Conservation (phyloP, 2,888 invertebrate species). For the Azorinus chamasolen region DNA sequence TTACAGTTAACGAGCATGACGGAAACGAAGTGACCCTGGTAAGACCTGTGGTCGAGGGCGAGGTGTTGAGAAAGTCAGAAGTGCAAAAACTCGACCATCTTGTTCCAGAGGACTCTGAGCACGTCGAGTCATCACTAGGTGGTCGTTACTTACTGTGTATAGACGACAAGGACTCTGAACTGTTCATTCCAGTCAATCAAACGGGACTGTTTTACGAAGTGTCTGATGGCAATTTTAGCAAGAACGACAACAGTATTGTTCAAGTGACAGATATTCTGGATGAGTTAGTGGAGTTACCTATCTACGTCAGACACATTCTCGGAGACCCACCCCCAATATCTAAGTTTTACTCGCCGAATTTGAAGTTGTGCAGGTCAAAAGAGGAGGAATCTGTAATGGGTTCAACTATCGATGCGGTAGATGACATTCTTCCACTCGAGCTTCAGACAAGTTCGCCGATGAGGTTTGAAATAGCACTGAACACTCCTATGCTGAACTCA, state of each 20-base stretch:
- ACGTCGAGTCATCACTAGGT: constrained; percentile 3
- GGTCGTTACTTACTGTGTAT: constrained; percentile 53
- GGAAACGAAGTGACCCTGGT: constrained; percentile 23
- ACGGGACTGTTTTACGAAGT: constrained; percentile 62
- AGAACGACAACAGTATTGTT: constrained; percentile 51
- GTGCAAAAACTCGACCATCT: constrained; percentile 50
- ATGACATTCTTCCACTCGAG: constrained; percentile 55
- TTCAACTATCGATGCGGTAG: constrained; percentile 50
- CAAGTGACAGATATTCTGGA: constrained; percentile 57
- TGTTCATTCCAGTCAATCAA: constrained; percentile 48
- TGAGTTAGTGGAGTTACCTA: constrained; percentile 54
- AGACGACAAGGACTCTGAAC: constrained; percentile 54
- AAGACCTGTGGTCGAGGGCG: constrained; percentile 50
- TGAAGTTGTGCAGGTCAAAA: constrained; percentile 53
- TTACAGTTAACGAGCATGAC: constrained; percentile 29
- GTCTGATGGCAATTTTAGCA: constrained; percentile 54
- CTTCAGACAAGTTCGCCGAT: constrained; percentile 59
- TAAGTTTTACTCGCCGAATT: constrained; percentile 59
- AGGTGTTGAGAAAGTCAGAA: constrained; percentile 55
- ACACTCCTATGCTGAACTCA: constrained; percentile 54
- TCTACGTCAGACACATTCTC: constrained; percentile 61
- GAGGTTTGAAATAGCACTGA: constrained; percentile 61
- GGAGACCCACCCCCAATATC: constrained; percentile 63
- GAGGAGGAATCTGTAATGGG: constrained; percentile 65
- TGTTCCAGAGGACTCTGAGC: constrained; percentile 36